Conservation (phyloP, 2,113 vertebrate genomes). For the Albula goreensis region DNA sequence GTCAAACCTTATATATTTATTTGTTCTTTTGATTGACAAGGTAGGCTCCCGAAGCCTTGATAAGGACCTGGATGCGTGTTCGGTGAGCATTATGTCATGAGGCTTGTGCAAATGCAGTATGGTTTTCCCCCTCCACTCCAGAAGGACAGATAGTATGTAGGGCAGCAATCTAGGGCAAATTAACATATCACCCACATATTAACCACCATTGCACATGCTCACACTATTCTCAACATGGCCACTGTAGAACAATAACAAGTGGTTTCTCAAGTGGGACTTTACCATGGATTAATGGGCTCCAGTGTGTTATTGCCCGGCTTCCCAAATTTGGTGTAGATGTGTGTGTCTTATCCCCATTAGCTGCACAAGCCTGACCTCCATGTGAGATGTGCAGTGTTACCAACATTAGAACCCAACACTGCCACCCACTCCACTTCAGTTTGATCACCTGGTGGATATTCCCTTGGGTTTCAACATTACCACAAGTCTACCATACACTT, state of each 20-base stretch:
- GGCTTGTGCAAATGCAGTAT: neutral
- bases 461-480: too few species aligned
- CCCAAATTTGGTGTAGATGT: too few species aligned
- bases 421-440: too few species aligned
- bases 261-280: constrained; percentile 11
- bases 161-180: constrained; percentile 29
- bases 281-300: neutral
- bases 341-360: too few species aligned
- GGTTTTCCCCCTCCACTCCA: neutral
- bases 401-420: too few species aligned
- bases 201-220: neutral
- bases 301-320: neutral
- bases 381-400: too few species aligned
- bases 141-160: constrained; percentile 34
- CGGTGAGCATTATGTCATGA: neutral
- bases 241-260: neutral
- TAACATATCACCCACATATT: constrained; percentile 16
- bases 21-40: neutral
- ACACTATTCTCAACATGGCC: neutral
- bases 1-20: neutral
- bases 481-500: too few species aligned
- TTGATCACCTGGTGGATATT: too few species aligned
- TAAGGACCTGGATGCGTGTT: neutral
- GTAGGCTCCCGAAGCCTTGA: too few species aligned
- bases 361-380: too few species aligned